phyloP scores from a whole-genome alignment of 2,797 vertebrate genomes.

The Argya squamiceps region DNA sequence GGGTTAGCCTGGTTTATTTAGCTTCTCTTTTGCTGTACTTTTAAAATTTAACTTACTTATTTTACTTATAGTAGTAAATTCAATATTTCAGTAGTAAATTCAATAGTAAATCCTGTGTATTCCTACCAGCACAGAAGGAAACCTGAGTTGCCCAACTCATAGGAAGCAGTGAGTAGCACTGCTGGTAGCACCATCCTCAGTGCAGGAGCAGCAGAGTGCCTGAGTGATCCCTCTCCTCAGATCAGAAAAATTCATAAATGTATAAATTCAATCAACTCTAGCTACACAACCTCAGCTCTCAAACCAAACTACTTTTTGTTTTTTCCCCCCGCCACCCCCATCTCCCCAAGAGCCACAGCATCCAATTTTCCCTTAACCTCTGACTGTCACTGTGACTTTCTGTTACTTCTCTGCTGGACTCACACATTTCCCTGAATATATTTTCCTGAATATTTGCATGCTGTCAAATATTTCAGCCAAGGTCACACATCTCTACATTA shows the following conservation, averaged over 20 bases:
- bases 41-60: too few species aligned
- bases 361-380: background rate
- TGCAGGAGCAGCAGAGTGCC: too few species aligned
- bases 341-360: rapidly evolving
- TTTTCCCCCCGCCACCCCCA: rapidly evolving
- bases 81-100: too few species aligned
- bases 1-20: too few species aligned
- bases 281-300: background rate
- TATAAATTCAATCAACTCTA: background rate
- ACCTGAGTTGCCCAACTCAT: background rate
- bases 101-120: background rate
- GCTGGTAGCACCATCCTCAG: background rate
- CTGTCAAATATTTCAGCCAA: background rate
- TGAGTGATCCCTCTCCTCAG: too few species aligned
- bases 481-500: background rate
- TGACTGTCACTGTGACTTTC: background rate
- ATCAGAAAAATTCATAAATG: background rate
- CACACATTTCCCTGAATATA: background rate
- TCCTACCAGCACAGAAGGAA: background rate
- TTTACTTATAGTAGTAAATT: too few species aligned
- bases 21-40: too few species aligned
- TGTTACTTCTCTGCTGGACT: background rate
- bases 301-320: background rate
- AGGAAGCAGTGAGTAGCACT: background rate
- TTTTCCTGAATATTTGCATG: background rate